A percentile compares a stretch with the other conserved stretches of the same genome.
These are phyloP conservation scores for Sebastiscus albofasciatus DNA, from an alignment of 2,797 vertebrate species.

Conservation along the genomic window DNA sequence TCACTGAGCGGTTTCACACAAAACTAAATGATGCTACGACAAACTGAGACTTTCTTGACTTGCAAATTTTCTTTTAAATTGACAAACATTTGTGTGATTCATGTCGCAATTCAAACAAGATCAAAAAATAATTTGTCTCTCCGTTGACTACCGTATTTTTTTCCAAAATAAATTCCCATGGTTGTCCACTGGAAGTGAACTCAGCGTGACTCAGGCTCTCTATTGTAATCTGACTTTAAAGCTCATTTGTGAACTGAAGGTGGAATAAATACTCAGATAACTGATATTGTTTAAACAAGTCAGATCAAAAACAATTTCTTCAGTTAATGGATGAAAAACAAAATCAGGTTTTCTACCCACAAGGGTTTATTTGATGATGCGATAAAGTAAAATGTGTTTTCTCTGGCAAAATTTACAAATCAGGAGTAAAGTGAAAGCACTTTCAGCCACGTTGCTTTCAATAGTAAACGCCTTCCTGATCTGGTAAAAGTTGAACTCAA, in stretches of 20 bases:
- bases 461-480: slow-evolving; percentile 32
- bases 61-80: no score
- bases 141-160: no score
- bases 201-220: no score
- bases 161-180: no score
- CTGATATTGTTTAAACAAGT: background rate
- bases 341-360: background rate
- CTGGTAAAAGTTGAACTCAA: slow-evolving; percentile 32
- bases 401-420: slow-evolving; percentile 29
- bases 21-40: no score
- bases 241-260: background rate
- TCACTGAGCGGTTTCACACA: no score
- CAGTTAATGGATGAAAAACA: background rate
- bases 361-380: slow-evolving; percentile 10
- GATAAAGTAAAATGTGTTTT: slow-evolving; percentile 31
- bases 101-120: no score
- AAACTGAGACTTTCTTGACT: no score
- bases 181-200: no score
- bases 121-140: no score
- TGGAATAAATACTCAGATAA: background rate
- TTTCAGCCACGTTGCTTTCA: slow-evolving; percentile 28
- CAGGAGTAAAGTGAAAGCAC: slow-evolving; percentile 47
- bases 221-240: background rate
- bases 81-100: no score
- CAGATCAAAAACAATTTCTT: background rate